Conservation (phyloP, 2,113 vertebrate species). For the Zosterops lateralis region DNA sequence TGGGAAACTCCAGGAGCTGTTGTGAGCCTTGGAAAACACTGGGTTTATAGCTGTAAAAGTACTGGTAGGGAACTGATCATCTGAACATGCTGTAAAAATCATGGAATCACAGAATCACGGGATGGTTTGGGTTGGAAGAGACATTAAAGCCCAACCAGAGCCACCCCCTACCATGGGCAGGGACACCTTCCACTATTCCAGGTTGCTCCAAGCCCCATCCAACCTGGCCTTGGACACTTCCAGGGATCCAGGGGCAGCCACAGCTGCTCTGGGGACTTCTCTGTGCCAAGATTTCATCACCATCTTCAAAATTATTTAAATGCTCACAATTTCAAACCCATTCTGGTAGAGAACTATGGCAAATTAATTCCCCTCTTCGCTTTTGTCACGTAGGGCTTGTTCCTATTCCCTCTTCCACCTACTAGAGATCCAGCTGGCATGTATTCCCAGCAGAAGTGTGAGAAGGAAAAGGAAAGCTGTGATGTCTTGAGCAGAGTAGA, state of each 20-base stretch:
- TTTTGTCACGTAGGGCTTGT: background rate
- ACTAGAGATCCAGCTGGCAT: background rate
- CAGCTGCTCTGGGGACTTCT: background rate
- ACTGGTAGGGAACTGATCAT: background rate
- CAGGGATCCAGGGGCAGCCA: background rate
- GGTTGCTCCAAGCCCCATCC: rapidly evolving
- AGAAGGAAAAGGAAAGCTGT: background rate
- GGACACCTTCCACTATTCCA: background rate
- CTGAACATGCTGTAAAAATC: background rate
- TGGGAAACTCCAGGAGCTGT: background rate
- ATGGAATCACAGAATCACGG: background rate
- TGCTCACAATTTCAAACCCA: background rate
- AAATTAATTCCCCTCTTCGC: background rate
- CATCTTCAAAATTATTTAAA: background rate
- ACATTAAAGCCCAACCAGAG: rapidly evolving
- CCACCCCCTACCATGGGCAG: background rate
- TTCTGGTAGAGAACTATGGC: rapidly evolving
- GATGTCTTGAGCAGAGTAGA: background rate
- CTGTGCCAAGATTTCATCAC: background rate
- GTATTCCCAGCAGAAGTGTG: background rate
- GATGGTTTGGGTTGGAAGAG: background rate
- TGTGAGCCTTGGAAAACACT: background rate
- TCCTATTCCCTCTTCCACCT: background rate
- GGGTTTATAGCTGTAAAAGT: background rate
- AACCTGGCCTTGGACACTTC: rapidly evolving